Conservation (phyloP, 1,140 invertebrate genomes). For the Uloborus diversus region DNA sequence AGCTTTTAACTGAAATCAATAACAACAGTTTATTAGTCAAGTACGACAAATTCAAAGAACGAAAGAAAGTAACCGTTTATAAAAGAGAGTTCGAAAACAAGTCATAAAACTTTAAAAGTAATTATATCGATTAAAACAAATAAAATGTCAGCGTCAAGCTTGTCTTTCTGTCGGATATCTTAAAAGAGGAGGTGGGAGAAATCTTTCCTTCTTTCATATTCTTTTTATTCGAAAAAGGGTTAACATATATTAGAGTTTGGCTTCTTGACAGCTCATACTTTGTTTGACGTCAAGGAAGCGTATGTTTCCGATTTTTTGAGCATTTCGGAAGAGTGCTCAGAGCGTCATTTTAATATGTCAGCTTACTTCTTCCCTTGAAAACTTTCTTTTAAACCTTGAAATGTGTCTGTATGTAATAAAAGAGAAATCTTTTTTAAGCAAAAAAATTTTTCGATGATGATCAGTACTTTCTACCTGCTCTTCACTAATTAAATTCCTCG, state of each 20-base stretch:
- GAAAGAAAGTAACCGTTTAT: too few species aligned
- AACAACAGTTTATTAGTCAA: too few species aligned
- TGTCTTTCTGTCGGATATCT: slow-evolving; percentile 24
- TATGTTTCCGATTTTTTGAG: slow-evolving; percentile 33
- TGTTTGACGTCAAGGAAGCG: slow-evolving; percentile 44
- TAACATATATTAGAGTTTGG: slow-evolving; percentile 32
- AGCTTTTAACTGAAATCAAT: too few species aligned
- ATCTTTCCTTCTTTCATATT: slow-evolving; percentile 10
- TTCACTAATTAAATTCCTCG: slow-evolving; percentile 43
- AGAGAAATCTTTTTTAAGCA: slow-evolving; percentile 13
- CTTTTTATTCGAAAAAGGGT: slow-evolving; percentile 31
- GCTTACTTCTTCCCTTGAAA: slow-evolving; percentile 3
- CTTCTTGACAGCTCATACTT: slow-evolving; percentile 48
- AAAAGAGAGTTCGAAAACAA: too few species aligned
- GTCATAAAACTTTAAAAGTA: slow-evolving; percentile 44
- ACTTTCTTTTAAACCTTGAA: slow-evolving; percentile 46
- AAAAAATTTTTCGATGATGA: slow-evolving; percentile 2
- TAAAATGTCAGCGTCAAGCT: slow-evolving; percentile 20
- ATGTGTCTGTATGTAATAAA: slow-evolving; percentile 45
- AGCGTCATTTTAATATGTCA: slow-evolving; percentile 50
- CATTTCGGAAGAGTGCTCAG: slow-evolving; percentile 4
- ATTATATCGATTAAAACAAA: slow-evolving; percentile 43
- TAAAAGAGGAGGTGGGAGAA: background rate
- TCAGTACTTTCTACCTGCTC: background rate
- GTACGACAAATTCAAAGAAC: too few species aligned